phyloP scores from a whole-genome alignment of 2,113 vertebrate genomes.

The Numida meleagris region DNA sequence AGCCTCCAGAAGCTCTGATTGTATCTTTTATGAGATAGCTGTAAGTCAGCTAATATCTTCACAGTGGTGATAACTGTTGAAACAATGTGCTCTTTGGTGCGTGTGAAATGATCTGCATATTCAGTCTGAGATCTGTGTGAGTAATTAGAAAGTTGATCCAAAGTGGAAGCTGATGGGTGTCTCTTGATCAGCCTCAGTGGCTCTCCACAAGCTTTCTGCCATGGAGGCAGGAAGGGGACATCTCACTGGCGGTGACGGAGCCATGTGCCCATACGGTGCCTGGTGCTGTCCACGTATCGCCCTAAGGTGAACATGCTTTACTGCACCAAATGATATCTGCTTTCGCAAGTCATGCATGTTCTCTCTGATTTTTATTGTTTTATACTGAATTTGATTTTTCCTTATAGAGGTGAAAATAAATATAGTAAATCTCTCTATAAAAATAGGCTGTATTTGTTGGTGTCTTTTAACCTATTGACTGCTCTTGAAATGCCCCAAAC shows the following conservation, averaged over 20 bases:
- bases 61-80: neutral
- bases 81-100: neutral
- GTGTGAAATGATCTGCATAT: neutral
- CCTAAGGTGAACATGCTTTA: neutral
- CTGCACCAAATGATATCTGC: neutral
- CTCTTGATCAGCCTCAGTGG: neutral
- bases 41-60: neutral
- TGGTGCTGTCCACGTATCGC: rapidly evolving
- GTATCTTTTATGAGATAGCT: neutral
- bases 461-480: neutral
- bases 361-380: neutral
- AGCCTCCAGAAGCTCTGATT: neutral
- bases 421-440: neutral
- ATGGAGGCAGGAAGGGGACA: neutral
- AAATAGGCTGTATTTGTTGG: neutral
- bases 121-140: rapidly evolving
- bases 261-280: rapidly evolving
- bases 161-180: neutral
- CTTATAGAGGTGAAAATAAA: neutral
- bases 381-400: neutral
- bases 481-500: neutral
- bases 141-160: neutral
- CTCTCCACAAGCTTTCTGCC: neutral
- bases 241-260: neutral
- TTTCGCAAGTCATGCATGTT: neutral